These are phyloP conservation scores for Bucco capensis DNA, from an alignment of 2,113 vertebrate genomes.

Conservation along the genomic window DNA sequence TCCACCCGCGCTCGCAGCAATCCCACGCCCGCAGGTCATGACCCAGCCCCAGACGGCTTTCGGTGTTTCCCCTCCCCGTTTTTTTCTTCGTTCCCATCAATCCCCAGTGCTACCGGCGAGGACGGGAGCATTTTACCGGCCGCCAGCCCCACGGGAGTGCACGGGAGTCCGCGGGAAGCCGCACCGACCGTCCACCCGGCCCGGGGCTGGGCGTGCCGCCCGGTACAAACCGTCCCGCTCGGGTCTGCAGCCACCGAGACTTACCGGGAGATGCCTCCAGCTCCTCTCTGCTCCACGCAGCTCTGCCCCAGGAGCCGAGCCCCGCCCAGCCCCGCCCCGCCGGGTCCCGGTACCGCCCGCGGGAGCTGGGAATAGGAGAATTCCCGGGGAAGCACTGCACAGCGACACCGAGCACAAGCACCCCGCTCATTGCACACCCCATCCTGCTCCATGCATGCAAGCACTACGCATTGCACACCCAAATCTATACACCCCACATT, in stretches of 20 bases:
- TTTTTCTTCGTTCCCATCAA: not conserved
- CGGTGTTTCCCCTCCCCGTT: not conserved
- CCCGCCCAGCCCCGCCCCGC: not conserved
- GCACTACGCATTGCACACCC: not conserved
- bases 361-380: no score
- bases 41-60: not conserved
- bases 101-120: not conserved
- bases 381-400: no score
- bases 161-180: not conserved
- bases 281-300: not conserved
- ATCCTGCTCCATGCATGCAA: no score
- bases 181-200: not conserved
- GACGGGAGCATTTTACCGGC: not conserved
- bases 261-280: not conserved
- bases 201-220: not conserved
- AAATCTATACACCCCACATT: not conserved
- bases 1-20: accelerated
- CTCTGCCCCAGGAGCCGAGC: not conserved
- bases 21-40: not conserved
- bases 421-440: not conserved
- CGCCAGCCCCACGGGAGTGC: not conserved
- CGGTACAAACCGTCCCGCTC: not conserved
- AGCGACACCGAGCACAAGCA: not conserved
- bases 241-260: not conserved
- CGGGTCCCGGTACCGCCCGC: not conserved